Evolutionary conservation across 2,113 vertebrate genomes (phyloP).

Genomic region (Dipodomys stephensi): DNA sequence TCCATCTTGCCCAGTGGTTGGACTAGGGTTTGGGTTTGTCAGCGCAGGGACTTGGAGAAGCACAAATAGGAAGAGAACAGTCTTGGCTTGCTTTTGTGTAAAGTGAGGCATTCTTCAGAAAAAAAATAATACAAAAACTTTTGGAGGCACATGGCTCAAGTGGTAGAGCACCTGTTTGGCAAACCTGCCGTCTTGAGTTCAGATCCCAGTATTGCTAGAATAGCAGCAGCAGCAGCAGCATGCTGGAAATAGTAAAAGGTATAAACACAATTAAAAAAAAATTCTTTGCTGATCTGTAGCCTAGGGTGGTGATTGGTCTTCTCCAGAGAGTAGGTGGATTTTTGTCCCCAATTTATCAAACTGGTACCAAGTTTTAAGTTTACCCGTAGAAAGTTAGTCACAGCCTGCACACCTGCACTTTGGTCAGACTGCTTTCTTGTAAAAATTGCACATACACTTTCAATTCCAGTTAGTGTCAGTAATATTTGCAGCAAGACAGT

Average conservation of each 20-base stretch:
- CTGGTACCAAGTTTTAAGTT: not conserved
- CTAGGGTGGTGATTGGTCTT: not conserved
- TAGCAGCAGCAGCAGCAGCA: too few species aligned
- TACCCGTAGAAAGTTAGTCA: not conserved
- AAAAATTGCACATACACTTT: constrained; percentile 18
- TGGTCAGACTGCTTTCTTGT: constrained; percentile 34
- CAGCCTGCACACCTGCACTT: not conserved
- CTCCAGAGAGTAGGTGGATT: not conserved
- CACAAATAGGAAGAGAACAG: too few species aligned
- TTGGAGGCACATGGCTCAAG: too few species aligned
- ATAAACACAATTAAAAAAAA: not conserved
- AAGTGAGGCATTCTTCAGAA: too few species aligned
- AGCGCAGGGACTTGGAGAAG: too few species aligned
- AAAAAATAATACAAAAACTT: too few species aligned
- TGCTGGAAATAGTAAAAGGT: not conserved
- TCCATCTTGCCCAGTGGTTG: too few species aligned
- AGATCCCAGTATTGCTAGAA: too few species aligned
- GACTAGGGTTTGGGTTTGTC: too few species aligned
- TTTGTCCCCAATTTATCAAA: not conserved
- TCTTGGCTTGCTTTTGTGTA: too few species aligned
- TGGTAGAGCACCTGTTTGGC: too few species aligned
- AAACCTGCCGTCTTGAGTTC: too few species aligned
- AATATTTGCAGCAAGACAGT: not conserved
- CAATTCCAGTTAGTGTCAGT: not conserved
- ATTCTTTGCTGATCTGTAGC: not conserved